These are phyloP conservation scores for Mus spicilegus DNA, from an alignment of 2,113 vertebrate species.

Conservation along the genomic window DNA sequence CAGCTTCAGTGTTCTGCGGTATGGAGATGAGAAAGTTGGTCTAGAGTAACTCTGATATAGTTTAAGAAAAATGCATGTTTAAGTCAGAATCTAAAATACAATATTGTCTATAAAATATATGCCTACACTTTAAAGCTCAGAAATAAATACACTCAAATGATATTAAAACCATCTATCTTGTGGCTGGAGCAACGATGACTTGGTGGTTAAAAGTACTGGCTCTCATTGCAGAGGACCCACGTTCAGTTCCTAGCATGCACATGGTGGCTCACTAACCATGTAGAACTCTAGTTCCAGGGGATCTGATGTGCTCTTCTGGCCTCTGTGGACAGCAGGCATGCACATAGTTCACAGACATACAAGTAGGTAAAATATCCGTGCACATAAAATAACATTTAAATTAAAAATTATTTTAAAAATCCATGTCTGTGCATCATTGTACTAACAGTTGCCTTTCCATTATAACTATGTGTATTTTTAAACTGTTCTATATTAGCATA, in stretches of 20 bases:
- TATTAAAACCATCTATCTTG: conserved; percentile 15
- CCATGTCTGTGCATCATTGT: background rate
- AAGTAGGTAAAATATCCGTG: background rate
- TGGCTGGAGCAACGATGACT: background rate
- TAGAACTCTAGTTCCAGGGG: background rate
- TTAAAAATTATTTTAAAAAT: background rate
- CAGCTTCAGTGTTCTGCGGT: background rate
- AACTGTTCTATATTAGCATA: background rate
- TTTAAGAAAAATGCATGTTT: background rate
- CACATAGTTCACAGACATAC: background rate
- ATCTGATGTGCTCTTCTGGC: background rate
- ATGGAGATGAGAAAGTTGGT: conserved; percentile 25
- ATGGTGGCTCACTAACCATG: background rate
- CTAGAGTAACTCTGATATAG: background rate
- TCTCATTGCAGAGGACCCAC: background rate
- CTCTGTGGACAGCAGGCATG: background rate
- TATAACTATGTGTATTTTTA: background rate
- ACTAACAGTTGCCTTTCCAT: background rate
- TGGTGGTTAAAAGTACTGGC: background rate
- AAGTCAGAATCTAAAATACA: background rate
- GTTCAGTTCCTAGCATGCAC: background rate
- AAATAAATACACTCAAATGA: background rate
- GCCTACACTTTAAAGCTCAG: background rate
- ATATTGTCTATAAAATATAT: background rate
- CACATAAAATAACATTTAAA: background rate